phyloP scores from a whole-genome alignment of 2,888 invertebrate species.

The Branchinecta sandiegonensis region DNA sequence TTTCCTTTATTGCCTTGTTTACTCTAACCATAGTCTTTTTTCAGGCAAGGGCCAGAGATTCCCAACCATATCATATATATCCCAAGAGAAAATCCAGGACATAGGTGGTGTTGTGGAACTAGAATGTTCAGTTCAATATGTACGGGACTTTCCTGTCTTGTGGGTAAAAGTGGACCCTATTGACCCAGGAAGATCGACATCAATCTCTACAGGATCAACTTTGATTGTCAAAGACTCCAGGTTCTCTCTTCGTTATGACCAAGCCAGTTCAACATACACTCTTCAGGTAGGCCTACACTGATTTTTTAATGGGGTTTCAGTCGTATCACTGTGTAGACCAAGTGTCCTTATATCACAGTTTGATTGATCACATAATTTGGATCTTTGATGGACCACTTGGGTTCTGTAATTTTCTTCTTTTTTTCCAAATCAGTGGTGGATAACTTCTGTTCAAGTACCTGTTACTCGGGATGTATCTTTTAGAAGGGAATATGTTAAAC shows the following conservation, averaged over 20 bases:
- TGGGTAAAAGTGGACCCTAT: slow-evolving; percentile 55
- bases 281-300: slow-evolving; percentile 43
- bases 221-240: slow-evolving; percentile 71
- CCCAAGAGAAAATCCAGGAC: slow-evolving; percentile 79
- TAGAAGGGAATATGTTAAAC: too few species aligned
- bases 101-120: slow-evolving; percentile 77
- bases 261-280: slow-evolving; percentile 62
- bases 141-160: slow-evolving; percentile 63
- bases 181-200: slow-evolving; percentile 51
- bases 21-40: not conserved
- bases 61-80: slow-evolving; percentile 77
- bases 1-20: too few species aligned
- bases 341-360: too few species aligned
- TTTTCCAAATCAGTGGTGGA: too few species aligned
- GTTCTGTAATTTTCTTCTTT: too few species aligned
- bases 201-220: slow-evolving; percentile 66
- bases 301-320: too few species aligned
- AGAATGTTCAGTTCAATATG: slow-evolving; percentile 76
- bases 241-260: slow-evolving; percentile 63
- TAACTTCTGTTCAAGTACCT: too few species aligned
- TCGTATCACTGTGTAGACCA: too few species aligned
- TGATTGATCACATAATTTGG: too few species aligned
- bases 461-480: too few species aligned
- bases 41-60: slow-evolving; percentile 52
- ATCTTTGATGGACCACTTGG: too few species aligned